A percentile compares a stretch with the other conserved stretches of the same genome.
Evolutionary conservation across 2,888 invertebrate species (phyloP).

Genomic region (Eupsilia transversa): DNA sequence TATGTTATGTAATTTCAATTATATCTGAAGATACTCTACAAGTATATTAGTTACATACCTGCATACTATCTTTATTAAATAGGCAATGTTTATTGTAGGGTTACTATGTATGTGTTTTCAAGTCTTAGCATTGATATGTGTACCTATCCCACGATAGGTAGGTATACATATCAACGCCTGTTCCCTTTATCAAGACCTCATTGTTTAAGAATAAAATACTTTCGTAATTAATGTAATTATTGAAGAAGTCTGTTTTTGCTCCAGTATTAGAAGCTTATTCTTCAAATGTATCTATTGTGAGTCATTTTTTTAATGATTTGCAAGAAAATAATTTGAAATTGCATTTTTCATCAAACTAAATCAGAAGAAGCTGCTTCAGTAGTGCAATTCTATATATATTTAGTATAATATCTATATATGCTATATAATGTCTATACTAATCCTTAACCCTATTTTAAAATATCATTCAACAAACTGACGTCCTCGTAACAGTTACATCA

Average conservation of each 20-base stretch:
- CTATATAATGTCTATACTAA: too few species aligned
- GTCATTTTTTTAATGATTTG: not conserved
- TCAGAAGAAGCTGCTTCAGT: not conserved
- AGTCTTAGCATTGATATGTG: not conserved
- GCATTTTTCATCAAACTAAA: too few species aligned
- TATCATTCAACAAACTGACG: slow-evolving; percentile 26
- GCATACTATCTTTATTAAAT: too few species aligned
- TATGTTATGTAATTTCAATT: not conserved
- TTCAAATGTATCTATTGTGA: not conserved
- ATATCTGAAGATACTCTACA: not conserved
- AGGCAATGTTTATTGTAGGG: not conserved
- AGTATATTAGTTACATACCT: not conserved
- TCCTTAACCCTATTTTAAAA: not conserved
- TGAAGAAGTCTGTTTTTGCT: not conserved
- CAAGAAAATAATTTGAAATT: not conserved
- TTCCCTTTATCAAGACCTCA: not conserved
- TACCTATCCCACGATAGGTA: too few species aligned
- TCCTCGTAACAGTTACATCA: slow-evolving; percentile 50
- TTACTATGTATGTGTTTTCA: not conserved
- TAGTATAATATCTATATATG: too few species aligned
- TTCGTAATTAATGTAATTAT: not conserved
- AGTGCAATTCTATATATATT: not conserved
- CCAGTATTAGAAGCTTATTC: not conserved
- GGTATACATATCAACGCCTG: too few species aligned
- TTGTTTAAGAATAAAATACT: not conserved